These are phyloP conservation scores for Tiliqua scincoides DNA, from an alignment of 2,113 vertebrate species.

Conservation along the genomic window DNA sequence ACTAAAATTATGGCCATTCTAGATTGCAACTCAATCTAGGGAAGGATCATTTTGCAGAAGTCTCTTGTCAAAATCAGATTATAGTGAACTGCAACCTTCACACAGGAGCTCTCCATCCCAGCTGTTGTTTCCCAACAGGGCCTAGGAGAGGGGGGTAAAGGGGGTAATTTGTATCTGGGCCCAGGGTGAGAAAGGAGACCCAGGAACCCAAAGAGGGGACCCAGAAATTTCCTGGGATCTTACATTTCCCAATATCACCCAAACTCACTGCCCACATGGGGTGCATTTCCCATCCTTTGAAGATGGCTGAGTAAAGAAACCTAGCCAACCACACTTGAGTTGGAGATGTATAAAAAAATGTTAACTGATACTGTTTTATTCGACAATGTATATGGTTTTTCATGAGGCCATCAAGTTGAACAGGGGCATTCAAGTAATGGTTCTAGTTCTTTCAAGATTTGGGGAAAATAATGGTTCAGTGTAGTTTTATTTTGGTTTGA, in stretches of 20 bases:
- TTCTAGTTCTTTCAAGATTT: background rate
- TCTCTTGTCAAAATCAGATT: background rate
- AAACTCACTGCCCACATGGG: too few species aligned
- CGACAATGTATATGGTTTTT: too few species aligned
- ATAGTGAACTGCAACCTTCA: background rate
- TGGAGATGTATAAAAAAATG: background rate
- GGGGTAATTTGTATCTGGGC: too few species aligned
- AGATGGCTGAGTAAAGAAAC: background rate
- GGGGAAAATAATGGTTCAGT: background rate
- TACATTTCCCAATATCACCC: too few species aligned
- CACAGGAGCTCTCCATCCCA: background rate
- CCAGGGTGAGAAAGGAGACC: too few species aligned
- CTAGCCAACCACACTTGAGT: background rate
- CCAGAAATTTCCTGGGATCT: too few species aligned
- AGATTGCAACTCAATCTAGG: too few species aligned
- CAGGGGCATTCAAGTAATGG: background rate
- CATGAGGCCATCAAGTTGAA: background rate
- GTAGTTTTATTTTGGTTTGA: background rate
- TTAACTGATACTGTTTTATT: background rate
- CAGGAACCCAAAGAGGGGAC: too few species aligned
- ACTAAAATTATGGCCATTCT: background rate
- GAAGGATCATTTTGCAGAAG: background rate
- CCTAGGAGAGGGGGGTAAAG: too few species aligned
- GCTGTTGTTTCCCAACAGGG: background rate
- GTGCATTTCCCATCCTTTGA: too few species aligned